Percentiles rank a stretch among this genome's conserved stretches.
Conservation (phyloP, 2,797 vertebrate species). For the Melanotaenia parkinsoni region DNA sequence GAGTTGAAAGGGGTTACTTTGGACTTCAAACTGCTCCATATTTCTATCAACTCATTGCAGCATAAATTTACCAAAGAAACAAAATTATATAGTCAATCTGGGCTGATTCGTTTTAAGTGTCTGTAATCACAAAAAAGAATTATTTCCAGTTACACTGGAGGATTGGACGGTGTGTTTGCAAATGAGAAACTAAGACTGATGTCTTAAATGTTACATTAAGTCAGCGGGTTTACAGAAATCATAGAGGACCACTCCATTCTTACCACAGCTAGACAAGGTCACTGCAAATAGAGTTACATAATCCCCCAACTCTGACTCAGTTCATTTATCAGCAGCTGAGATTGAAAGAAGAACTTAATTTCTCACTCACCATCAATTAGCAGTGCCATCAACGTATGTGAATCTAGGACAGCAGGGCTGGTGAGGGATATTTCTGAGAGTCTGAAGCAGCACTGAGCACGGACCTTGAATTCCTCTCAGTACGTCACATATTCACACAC, state of each 20-base stretch:
- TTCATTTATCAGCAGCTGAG: slow-evolving; percentile 25
- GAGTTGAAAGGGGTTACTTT: not conserved
- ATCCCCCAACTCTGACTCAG: slow-evolving; percentile 12
- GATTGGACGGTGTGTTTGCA: not conserved
- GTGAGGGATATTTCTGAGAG: slow-evolving; percentile 15
- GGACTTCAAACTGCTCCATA: not conserved
- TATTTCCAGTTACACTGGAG: not conserved
- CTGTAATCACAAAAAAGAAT: not conserved
- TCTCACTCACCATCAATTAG: not conserved
- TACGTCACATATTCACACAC: slow-evolving; percentile 21
- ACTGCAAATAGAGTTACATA: slow-evolving; percentile 20
- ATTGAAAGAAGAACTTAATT: slow-evolving; percentile 13
- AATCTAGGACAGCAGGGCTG: slow-evolving; percentile 43
- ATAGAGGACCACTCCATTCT: slow-evolving; percentile 11
- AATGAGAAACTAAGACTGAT: slow-evolving; percentile 1
- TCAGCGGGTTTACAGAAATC: slow-evolving; percentile 6
- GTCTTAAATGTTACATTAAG: not conserved
- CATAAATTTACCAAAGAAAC: not conserved
- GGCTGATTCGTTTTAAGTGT: not conserved
- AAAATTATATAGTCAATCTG: not conserved
- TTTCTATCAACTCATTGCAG: not conserved
- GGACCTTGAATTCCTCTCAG: slow-evolving; percentile 34
- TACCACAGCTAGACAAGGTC: slow-evolving; percentile 53
- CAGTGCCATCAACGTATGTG: slow-evolving; percentile 3
- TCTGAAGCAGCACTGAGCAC: slow-evolving; percentile 14